phyloP scores from a whole-genome alignment of 2,113 vertebrate species.

The Abramis brama region DNA sequence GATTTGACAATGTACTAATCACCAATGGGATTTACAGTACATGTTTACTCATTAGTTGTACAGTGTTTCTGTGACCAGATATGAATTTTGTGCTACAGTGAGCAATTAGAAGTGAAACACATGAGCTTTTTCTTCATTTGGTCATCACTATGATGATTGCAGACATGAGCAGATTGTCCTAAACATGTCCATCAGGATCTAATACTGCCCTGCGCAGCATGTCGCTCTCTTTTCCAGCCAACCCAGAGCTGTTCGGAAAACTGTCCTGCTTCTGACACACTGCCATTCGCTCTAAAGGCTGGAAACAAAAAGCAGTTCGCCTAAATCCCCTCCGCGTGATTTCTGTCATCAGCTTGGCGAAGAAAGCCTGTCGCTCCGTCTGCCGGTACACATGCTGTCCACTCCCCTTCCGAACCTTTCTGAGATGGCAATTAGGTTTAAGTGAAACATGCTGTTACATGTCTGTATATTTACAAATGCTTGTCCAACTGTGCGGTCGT shows the following conservation, averaged over 20 bases:
- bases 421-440: neutral
- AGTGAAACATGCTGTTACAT: constrained; percentile 12
- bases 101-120: neutral
- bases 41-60: neutral
- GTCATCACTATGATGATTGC: constrained; percentile 13
- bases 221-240: neutral
- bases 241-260: neutral
- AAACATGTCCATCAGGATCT: neutral
- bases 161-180: neutral
- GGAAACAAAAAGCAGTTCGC: constrained; percentile 37
- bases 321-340: constrained; percentile 11
- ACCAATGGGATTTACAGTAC: neutral
- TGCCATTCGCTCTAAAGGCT: neutral
- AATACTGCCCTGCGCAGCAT: neutral
- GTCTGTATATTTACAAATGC: neutral
- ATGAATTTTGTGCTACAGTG: neutral
- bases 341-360: constrained; percentile 28
- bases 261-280: neutral
- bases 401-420: neutral
- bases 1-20: neutral
- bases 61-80: neutral
- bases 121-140: neutral
- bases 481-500: neutral
- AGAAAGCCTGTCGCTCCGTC: neutral
- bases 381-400: constrained; percentile 15